Evolutionary conservation across 2,888 invertebrate species (phyloP).

Genomic region (Drosophila kanekoi): DNA sequence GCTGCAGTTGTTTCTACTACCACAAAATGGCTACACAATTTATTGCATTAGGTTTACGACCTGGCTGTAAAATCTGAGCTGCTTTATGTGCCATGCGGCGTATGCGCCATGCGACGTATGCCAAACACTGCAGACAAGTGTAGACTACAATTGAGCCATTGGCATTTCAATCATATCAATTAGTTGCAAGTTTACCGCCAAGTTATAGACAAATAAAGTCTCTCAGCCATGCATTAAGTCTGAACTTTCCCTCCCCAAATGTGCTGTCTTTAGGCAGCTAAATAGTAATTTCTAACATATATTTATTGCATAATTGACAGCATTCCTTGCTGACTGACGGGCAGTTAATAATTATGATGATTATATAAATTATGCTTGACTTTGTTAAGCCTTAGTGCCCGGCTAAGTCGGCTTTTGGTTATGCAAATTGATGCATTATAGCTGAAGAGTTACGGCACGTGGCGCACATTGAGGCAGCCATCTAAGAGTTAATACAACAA

Average conservation of each 20-base stretch:
- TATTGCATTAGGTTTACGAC: slow-evolving; percentile 61
- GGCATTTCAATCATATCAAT: slow-evolving; percentile 42
- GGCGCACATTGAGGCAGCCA: slow-evolving; percentile 33
- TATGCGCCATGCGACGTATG: slow-evolving; percentile 56
- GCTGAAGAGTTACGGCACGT: slow-evolving; percentile 31
- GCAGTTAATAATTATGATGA: slow-evolving; percentile 18
- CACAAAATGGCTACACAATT: slow-evolving; percentile 64
- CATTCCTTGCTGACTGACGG: not conserved
- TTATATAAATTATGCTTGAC: slow-evolving; percentile 31
- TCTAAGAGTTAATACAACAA: slow-evolving; percentile 37
- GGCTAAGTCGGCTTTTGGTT: slow-evolving; percentile 16
- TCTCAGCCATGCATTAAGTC: not conserved
- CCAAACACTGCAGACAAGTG: slow-evolving; percentile 25
- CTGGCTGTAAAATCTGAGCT: slow-evolving; percentile 24
- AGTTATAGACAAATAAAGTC: not conserved
- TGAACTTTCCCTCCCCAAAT: not conserved
- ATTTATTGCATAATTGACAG: slow-evolving; percentile 17
- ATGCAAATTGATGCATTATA: slow-evolving; percentile 22
- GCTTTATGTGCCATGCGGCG: slow-evolving; percentile 31
- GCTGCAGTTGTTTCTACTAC: slow-evolving; percentile 54
- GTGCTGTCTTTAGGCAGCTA: slow-evolving; percentile 1
- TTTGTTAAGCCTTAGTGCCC: slow-evolving; percentile 4
- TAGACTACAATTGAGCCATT: slow-evolving; percentile 34
- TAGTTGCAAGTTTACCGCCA: slow-evolving; percentile 20
- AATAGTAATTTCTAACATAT: slow-evolving; percentile 3